Conservation (phyloP, 2,888 invertebrate genomes). For the Tenthredo distinguenda region DNA sequence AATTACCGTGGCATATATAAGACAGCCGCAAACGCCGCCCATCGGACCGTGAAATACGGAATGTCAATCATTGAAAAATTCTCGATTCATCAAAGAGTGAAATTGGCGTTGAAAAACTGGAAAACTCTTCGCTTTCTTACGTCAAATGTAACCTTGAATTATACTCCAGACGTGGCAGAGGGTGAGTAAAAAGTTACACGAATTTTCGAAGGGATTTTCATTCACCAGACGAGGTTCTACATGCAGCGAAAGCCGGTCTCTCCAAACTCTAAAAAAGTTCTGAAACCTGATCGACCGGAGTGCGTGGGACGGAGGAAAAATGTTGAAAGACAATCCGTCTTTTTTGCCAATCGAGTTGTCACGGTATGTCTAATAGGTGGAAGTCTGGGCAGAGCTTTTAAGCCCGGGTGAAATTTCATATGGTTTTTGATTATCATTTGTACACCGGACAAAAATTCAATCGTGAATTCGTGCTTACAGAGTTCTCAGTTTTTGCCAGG, state of each 20-base stretch:
- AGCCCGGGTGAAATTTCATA: constrained; percentile 22
- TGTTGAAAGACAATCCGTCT: not conserved
- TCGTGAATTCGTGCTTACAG: not conserved
- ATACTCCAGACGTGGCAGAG: not conserved
- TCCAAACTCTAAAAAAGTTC: not conserved
- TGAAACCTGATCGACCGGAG: not conserved
- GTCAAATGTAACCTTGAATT: not conserved
- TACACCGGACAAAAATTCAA: not conserved
- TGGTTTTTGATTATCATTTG: constrained; percentile 6
- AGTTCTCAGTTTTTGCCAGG: not conserved
- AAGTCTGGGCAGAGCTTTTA: constrained; percentile 33
- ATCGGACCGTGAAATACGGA: constrained; percentile 16
- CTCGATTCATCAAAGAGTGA: not conserved
- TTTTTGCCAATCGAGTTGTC: constrained; percentile 2
- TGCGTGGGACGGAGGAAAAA: constrained; percentile 1
- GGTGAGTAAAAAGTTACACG: not conserved
- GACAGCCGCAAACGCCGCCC: not conserved
- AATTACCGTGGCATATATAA: not conserved
- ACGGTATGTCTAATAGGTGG: not conserved
- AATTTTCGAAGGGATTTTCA: not conserved
- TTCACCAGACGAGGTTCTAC: not conserved
- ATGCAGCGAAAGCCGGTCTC: not conserved
- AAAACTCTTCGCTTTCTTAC: not conserved
- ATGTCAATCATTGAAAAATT: constrained; percentile 3
- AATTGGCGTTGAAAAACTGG: not conserved